These are phyloP conservation scores for Acleris cristana DNA, from an alignment of 2,888 invertebrate genomes.

Conservation along the genomic window DNA sequence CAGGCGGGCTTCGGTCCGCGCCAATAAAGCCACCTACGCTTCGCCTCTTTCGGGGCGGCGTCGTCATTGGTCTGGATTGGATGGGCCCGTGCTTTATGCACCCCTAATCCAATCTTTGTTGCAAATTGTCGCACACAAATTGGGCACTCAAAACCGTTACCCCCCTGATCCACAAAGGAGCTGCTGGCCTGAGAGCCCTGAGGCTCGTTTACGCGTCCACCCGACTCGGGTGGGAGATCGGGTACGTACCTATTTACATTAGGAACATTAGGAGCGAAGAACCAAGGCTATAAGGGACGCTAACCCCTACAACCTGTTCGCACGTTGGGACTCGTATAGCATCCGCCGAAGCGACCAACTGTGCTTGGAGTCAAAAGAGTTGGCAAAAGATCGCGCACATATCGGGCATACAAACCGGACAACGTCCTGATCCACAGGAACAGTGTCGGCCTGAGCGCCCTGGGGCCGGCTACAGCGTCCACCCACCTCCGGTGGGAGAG, in stretches of 20 bases:
- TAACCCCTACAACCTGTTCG: no score
- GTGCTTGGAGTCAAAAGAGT: no score
- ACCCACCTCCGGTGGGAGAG: not conserved
- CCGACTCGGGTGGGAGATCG: conserved; percentile 1
- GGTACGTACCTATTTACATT: no score
- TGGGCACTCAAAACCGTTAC: not conserved
- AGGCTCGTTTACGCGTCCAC: not conserved
- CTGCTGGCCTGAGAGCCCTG: not conserved
- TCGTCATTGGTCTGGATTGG: not conserved
- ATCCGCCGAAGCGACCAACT: no score
- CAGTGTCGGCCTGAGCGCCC: not conserved
- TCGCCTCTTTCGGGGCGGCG: not conserved
- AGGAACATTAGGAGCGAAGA: no score
- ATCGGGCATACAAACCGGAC: not conserved
- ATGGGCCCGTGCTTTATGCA: conserved; percentile 3
- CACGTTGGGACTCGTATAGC: no score
- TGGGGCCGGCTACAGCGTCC: not conserved
- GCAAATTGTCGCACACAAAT: not conserved
- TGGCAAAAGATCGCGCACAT: not conserved
- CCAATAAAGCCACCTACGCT: not conserved
- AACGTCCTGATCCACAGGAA: not conserved
- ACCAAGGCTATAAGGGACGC: no score
- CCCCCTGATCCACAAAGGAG: not conserved
- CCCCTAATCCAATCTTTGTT: not conserved
- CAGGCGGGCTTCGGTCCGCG: not conserved